These are phyloP conservation scores for Epinephelus coioides DNA, from an alignment of 2,797 vertebrate genomes.

Conservation along the genomic window DNA sequence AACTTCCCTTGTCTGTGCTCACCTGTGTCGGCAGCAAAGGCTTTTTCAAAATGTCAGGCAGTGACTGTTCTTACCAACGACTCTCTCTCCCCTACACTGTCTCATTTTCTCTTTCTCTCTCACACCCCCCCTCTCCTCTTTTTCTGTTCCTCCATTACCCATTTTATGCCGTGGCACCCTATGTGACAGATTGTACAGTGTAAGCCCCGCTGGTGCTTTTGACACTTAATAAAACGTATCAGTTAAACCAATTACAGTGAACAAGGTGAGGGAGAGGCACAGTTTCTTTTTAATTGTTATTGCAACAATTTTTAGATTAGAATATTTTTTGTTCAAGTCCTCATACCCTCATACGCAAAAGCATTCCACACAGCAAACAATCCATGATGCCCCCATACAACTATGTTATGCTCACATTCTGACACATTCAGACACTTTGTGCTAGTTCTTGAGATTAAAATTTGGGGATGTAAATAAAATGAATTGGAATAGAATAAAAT, in stretches of 20 bases:
- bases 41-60: slow-evolving; percentile 72
- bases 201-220: slow-evolving; percentile 74
- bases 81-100: slow-evolving; percentile 22
- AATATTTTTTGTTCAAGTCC: neutral
- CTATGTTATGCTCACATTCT: neutral
- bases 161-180: slow-evolving; percentile 44
- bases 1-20: slow-evolving; percentile 62
- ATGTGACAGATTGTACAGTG: slow-evolving; percentile 55
- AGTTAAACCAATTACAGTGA: slow-evolving; percentile 78
- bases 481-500: neutral
- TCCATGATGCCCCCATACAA: neutral
- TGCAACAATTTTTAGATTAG: slow-evolving; percentile 10
- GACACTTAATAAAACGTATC: slow-evolving; percentile 81
- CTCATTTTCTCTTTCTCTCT: slow-evolving; percentile 17
- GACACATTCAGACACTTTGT: neutral
- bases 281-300: slow-evolving; percentile 40
- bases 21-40: slow-evolving; percentile 71
- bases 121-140: neutral
- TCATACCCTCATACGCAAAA: neutral
- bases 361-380: neutral
- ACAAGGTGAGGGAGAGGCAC: slow-evolving; percentile 59
- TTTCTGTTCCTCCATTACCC: slow-evolving; percentile 50
- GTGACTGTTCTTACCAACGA: slow-evolving; percentile 55
- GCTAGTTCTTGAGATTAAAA: neutral
- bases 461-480: neutral